Evolutionary conservation across 2,113 vertebrate genomes (phyloP).

Genomic region (Equus quagga): DNA sequence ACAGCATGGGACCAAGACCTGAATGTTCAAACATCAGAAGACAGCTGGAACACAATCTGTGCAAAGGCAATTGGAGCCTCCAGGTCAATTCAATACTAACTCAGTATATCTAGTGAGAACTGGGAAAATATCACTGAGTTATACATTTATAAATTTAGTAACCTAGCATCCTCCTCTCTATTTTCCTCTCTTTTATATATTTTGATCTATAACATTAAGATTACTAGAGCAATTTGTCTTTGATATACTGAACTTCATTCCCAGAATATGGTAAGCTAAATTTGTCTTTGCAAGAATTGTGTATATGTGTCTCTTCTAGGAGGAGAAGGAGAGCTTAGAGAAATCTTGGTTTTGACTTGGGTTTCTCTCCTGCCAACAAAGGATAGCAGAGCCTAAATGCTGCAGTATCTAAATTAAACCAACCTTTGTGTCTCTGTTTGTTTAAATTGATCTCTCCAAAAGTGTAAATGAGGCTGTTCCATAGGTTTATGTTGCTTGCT

Average conservation of each 20-base stretch:
- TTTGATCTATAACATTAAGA: slow-evolving; percentile 26
- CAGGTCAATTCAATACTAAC: slow-evolving; percentile 85
- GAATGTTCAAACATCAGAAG: slow-evolving; percentile 83
- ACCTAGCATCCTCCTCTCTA: slow-evolving; percentile 5
- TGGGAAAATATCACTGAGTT: slow-evolving; percentile 68
- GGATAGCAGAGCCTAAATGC: neutral
- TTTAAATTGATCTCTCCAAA: slow-evolving; percentile 24
- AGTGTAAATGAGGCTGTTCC: neutral
- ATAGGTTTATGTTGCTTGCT: neutral
- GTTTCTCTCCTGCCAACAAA: neutral
- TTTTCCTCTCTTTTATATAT: slow-evolving; percentile 8
- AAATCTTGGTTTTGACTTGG: slow-evolving; percentile 18
- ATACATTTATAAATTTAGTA: slow-evolving; percentile 75
- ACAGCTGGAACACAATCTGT: slow-evolving; percentile 86
- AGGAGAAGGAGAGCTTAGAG: neutral
- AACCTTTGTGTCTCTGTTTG: neutral
- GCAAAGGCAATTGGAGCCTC: slow-evolving; percentile 83
- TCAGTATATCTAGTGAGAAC: slow-evolving; percentile 83
- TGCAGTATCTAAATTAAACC: neutral
- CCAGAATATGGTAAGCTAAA: slow-evolving; percentile 6
- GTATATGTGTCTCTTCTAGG: neutral
- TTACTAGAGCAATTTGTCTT: slow-evolving; percentile 48
- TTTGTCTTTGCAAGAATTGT: slow-evolving; percentile 12
- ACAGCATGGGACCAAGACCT: slow-evolving; percentile 84
- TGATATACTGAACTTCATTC: slow-evolving; percentile 27